A percentile compares a stretch with the other conserved stretches of the same genome.
Evolutionary conservation across 2,113 vertebrate genomes (phyloP).

Genomic region (Mastomys natalensis): DNA sequence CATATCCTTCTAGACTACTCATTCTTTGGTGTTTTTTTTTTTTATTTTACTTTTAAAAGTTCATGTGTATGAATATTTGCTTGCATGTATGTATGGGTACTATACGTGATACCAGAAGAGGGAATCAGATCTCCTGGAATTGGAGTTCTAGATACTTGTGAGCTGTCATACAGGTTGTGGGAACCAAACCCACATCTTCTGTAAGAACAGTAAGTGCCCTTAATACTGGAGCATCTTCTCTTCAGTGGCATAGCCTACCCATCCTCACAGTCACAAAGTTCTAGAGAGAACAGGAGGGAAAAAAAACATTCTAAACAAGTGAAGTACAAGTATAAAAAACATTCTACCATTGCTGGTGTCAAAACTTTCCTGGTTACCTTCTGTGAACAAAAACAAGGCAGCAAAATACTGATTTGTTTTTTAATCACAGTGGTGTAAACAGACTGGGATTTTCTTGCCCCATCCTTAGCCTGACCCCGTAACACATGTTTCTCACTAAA

Average conservation of each 20-base stretch:
- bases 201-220: not conserved
- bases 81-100: not conserved
- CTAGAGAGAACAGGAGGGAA: not conserved
- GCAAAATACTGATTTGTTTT: not conserved
- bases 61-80: not conserved
- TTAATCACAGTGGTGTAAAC: not conserved
- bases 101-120: not conserved
- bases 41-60: not conserved
- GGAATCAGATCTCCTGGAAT: not conserved
- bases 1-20: not conserved
- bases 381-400: not conserved
- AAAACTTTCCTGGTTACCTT: not conserved
- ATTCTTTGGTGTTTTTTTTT: not conserved
- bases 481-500: not conserved
- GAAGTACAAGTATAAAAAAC: not conserved
- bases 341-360: not conserved
- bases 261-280: not conserved
- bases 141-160: not conserved
- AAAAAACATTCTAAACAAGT: not conserved
- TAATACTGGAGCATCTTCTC: not conserved
- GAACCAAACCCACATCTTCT: not conserved
- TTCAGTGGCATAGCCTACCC: not conserved
- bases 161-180: not conserved
- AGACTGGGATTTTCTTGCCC: not conserved
- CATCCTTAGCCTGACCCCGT: not conserved